These are phyloP conservation scores for Pogonognathellus flavescens DNA, from an alignment of 1,140 invertebrate genomes.

Conservation along the genomic window DNA sequence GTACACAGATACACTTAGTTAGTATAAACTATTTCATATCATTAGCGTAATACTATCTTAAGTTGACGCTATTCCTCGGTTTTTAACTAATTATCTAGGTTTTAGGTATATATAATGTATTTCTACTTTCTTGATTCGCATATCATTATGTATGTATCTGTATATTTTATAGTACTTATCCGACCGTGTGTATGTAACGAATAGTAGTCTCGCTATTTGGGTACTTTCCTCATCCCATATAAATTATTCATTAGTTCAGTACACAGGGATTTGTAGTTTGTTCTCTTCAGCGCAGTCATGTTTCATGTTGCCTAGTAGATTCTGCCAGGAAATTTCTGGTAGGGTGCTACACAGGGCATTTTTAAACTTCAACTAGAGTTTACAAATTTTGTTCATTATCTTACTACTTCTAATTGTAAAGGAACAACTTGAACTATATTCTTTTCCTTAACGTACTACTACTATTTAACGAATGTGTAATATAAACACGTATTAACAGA, in stretches of 20 bases:
- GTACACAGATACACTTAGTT: neutral
- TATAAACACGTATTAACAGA: too few relatives aligned
- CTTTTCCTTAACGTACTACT: too few relatives aligned
- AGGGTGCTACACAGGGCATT: neutral
- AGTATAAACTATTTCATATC: too few relatives aligned
- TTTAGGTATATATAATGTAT: neutral
- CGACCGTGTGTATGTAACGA: too few relatives aligned
- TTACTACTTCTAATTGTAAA: too few relatives aligned
- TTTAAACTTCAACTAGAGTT: too few relatives aligned
- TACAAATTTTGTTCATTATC: too few relatives aligned
- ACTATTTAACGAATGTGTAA: too few relatives aligned
- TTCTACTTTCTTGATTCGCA: neutral
- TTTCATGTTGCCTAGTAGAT: neutral
- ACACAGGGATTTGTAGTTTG: slow-evolving; percentile 8
- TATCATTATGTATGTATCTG: neutral
- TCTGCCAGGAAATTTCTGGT: neutral
- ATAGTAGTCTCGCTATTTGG: too few relatives aligned
- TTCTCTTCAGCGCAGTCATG: slow-evolving; percentile 2
- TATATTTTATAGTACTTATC: neutral
- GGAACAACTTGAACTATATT: too few relatives aligned
- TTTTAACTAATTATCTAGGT: neutral
- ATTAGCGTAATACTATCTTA: too few relatives aligned
- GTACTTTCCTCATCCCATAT: neutral
- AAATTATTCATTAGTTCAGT: slow-evolving; percentile 3
- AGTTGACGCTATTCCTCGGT: neutral